A percentile compares a stretch with the other conserved stretches of the same genome.
phyloP scores from a whole-genome alignment of 2,113 vertebrate genomes.

The Ammodytes dubius region DNA sequence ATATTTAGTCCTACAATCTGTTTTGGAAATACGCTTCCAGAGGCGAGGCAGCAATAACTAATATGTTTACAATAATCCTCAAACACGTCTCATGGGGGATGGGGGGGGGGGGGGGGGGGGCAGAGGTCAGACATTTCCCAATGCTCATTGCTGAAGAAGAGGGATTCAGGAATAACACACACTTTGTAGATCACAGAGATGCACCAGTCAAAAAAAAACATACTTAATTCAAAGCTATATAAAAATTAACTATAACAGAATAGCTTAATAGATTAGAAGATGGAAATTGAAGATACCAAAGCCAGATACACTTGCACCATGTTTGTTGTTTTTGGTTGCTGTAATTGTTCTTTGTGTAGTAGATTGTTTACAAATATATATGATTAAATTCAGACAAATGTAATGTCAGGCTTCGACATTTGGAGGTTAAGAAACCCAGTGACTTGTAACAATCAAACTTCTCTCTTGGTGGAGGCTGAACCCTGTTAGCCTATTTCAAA shows the following conservation, averaged over 20 bases:
- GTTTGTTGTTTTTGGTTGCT: neutral
- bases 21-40: slow-evolving; percentile 1
- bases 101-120: neutral
- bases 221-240: neutral
- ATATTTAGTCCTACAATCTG: neutral
- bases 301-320: neutral
- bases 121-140: neutral
- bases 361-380: neutral
- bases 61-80: slow-evolving; percentile 41
- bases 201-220: neutral
- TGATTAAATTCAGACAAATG: neutral
- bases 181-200: neutral
- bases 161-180: neutral
- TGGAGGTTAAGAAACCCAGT: neutral
- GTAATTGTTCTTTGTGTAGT: neutral
- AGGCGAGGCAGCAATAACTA: slow-evolving; percentile 9
- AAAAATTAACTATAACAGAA: rapidly evolving
- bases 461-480: neutral
- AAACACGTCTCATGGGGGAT: slow-evolving; percentile 40
- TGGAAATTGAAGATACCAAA: neutral
- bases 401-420: neutral
- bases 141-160: neutral
- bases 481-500: neutral
- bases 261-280: rapidly evolving
- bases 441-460: neutral